Conservation (phyloP, 2,888 invertebrate genomes). For the Meteorus colon region DNA sequence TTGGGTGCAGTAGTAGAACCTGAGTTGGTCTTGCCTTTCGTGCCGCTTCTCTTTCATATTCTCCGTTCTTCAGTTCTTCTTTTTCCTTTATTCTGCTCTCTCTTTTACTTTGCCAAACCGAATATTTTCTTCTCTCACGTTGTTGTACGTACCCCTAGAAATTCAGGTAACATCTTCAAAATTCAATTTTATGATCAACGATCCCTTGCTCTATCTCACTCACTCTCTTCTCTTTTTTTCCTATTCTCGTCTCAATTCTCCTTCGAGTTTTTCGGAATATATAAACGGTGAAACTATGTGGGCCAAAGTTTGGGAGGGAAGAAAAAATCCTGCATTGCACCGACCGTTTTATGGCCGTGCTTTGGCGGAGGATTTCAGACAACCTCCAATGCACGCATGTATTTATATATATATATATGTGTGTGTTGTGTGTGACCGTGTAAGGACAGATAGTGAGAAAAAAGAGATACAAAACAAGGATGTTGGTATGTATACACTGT, state of each 20-base stretch:
- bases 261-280: background rate
- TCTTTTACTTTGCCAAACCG: background rate
- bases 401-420: background rate
- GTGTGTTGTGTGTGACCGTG: no score
- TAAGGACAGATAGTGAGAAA: background rate
- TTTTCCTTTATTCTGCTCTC: background rate
- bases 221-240: background rate
- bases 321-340: constrained; percentile 18
- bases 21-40: constrained; percentile 16
- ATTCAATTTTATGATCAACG: constrained; percentile 20
- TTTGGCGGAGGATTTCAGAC: constrained; percentile 12
- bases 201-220: background rate
- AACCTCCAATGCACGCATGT: background rate
- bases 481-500: background rate
- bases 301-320: constrained; percentile 12
- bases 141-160: background rate
- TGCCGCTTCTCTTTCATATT: constrained; percentile 19
- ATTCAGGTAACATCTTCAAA: constrained; percentile 21
- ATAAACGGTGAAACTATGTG: constrained; percentile 24
- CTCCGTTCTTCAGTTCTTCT: background rate
- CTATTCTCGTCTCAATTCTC: background rate
- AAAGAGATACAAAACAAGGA: background rate
- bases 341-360: constrained; percentile 24
- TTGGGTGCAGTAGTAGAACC: constrained; percentile 34
- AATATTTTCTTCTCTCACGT: background rate